phyloP scores from a whole-genome alignment of 2,113 vertebrate genomes.

The Lichenostomus cassidix region DNA sequence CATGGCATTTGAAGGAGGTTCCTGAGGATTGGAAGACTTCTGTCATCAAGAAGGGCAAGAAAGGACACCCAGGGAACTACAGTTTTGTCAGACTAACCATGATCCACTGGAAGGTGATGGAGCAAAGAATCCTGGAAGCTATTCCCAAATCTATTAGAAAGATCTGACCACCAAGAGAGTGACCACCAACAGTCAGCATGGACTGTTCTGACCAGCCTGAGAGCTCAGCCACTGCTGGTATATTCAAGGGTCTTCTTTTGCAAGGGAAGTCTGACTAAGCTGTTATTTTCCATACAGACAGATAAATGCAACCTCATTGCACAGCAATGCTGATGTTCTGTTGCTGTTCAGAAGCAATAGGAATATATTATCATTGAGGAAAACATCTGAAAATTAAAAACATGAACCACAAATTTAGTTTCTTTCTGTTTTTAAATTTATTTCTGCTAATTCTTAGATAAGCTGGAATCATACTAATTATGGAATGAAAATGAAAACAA shows the following conservation, averaged over 20 bases:
- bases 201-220: background rate
- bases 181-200: rapidly evolving
- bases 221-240: background rate
- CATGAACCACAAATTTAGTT: background rate
- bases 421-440: background rate
- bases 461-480: background rate
- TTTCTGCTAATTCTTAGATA: background rate
- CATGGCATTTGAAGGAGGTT: background rate
- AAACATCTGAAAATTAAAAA: background rate
- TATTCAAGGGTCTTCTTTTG: background rate
- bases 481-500: background rate
- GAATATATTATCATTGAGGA: background rate
- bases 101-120: background rate
- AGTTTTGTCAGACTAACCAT: background rate
- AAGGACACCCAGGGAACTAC: background rate
- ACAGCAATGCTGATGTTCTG: background rate
- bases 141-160: background rate
- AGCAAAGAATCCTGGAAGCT: background rate
- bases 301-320: background rate
- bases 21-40: background rate
- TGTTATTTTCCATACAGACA: background rate
- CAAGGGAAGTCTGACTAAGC: background rate
- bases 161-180: background rate
- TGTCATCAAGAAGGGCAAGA: background rate
- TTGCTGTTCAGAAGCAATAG: background rate